phyloP scores from a whole-genome alignment of 2,888 invertebrate genomes.

The Acrobasis suavella region DNA sequence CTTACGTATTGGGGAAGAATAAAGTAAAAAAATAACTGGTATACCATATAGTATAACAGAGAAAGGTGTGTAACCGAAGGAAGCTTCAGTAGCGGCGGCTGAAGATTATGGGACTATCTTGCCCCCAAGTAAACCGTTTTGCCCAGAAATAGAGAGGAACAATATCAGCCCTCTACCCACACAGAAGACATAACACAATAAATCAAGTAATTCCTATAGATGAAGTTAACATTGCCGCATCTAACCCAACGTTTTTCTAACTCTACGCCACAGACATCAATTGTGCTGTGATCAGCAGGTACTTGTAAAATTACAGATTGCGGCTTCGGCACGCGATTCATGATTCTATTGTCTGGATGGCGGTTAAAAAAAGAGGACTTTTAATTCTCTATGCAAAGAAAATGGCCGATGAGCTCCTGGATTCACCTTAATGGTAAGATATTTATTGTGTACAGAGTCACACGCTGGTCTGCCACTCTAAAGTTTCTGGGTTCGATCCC shows the following conservation, averaged over 20 bases:
- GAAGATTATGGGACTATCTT: no score
- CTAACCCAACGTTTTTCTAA: background rate
- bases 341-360: constrained; percentile 40
- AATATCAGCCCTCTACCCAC: no score
- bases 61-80: no score
- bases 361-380: constrained; percentile 36
- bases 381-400: constrained; percentile 40
- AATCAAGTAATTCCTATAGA: no score
- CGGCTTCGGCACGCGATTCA: constrained; percentile 42
- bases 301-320: constrained; percentile 48
- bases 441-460: background rate
- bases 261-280: constrained; percentile 34
- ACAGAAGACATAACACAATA: no score
- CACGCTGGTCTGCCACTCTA: background rate
- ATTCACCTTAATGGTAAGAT: background rate
- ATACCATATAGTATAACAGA: no score
- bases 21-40: no score
- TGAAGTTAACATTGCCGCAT: background rate
- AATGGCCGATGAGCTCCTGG: constrained; percentile 8
- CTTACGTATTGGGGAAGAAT: no score
- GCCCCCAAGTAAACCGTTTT: no score
- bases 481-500: background rate
- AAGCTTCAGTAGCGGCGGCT: no score
- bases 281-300: constrained; percentile 40
- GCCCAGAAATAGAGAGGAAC: no score